These are phyloP conservation scores for Theonella swinhoei DNA, from an alignment of 37 sponge, comb jelly and placozoan genomes.

Conservation along the genomic window DNA sequence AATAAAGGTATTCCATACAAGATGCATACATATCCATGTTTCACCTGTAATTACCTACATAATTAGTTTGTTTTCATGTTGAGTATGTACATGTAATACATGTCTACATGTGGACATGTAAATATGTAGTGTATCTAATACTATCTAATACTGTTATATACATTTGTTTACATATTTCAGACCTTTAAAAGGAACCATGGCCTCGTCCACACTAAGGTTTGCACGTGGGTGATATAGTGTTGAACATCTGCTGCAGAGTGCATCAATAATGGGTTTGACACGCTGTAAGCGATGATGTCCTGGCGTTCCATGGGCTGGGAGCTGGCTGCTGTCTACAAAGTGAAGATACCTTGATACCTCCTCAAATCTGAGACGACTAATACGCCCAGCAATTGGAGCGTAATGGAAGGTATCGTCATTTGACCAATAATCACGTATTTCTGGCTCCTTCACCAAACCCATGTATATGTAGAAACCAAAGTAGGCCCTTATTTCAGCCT, in stretches of 20 bases:
- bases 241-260: neutral
- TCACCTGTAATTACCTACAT: too few species aligned
- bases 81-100: too few species aligned
- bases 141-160: too few species aligned
- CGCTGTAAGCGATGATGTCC: slow-evolving; percentile 1
- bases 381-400: neutral
- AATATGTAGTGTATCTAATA: too few species aligned
- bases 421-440: neutral
- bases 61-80: too few species aligned
- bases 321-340: neutral
- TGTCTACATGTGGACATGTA: too few species aligned
- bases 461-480: slow-evolving; percentile 3
- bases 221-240: neutral
- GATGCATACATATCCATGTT: too few species aligned
- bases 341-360: neutral
- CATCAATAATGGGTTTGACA: neutral
- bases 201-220: slow-evolving; percentile 16
- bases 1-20: too few species aligned
- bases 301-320: neutral
- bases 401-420: neutral
- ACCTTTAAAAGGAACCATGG: slow-evolving; percentile 17
- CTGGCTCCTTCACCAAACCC: neutral
- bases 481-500: neutral
- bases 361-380: neutral
- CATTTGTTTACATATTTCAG: too few species aligned